These are phyloP conservation scores for Oceanites oceanicus DNA, from an alignment of 2,113 vertebrate genomes.

Conservation along the genomic window DNA sequence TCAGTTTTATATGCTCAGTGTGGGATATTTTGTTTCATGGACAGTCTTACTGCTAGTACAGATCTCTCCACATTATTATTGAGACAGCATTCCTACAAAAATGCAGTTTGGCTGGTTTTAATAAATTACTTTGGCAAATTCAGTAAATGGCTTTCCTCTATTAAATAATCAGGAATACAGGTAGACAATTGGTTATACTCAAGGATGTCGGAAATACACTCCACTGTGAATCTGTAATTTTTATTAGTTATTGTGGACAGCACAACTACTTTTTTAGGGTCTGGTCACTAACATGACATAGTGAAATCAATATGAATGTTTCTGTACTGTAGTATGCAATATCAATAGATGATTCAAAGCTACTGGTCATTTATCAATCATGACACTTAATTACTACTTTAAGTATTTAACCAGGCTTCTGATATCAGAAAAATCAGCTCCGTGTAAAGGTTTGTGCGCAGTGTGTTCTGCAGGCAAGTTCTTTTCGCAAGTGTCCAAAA, in stretches of 20 bases:
- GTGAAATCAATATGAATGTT: neutral
- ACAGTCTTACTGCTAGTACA: neutral
- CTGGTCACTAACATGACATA: neutral
- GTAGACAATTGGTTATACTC: neutral
- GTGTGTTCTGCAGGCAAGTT: neutral
- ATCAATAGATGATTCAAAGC: neutral
- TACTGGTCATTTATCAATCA: neutral
- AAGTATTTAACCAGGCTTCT: neutral
- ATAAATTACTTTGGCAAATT: neutral
- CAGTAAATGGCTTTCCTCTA: neutral
- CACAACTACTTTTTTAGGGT: neutral
- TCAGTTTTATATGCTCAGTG: neutral
- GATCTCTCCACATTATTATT: neutral
- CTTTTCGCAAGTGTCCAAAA: neutral
- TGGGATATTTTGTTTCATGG: neutral
- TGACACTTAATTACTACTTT: neutral
- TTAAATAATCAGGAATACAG: neutral
- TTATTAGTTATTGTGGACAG: neutral
- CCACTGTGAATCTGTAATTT: neutral
- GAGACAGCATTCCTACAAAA: neutral
- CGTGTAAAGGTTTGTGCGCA: rapidly evolving
- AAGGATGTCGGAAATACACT: neutral
- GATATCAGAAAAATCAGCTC: neutral
- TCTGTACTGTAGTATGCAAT: neutral
- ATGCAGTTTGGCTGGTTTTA: neutral